Percentiles rank a stretch among this genome's conserved stretches.
phyloP scores from a whole-genome alignment of 2,888 invertebrate species.

The Agelastica alni region DNA sequence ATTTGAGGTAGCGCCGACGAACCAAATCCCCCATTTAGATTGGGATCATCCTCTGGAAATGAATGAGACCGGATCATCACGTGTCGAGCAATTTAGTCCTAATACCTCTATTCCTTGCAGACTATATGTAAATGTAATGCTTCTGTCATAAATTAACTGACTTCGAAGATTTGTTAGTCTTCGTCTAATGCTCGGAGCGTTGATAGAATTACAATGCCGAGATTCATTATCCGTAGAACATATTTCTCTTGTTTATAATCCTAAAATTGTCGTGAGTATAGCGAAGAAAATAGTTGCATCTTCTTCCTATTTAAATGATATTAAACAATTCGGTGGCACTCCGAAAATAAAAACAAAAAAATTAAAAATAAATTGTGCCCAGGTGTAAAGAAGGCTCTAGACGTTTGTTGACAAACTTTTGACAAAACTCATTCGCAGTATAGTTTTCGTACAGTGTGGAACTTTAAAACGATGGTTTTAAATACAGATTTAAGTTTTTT shows the following conservation, averaged over 20 bases:
- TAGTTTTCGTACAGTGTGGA: too few species aligned
- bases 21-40: conserved; percentile 14
- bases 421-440: too few species aligned
- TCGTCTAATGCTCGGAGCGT: conserved; percentile 12
- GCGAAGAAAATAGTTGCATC: too few species aligned
- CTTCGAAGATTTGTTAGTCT: conserved; percentile 13
- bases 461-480: too few species aligned
- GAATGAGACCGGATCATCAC: conserved; percentile 18
- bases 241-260: neutral
- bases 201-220: conserved; percentile 6
- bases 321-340: too few species aligned
- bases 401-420: too few species aligned
- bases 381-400: too few species aligned
- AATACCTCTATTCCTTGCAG: conserved; percentile 12
- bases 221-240: neutral
- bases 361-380: too few species aligned
- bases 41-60: conserved; percentile 17
- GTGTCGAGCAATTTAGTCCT: conserved; percentile 16
- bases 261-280: neutral
- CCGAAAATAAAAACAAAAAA: too few species aligned
- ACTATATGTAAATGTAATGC: conserved; percentile 6
- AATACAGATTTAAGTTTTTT: too few species aligned
- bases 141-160: conserved; percentile 18
- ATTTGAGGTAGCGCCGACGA: neutral
- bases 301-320: too few species aligned